phyloP scores from a whole-genome alignment of 2,888 invertebrate genomes.

The Nymphalis polychloros region DNA sequence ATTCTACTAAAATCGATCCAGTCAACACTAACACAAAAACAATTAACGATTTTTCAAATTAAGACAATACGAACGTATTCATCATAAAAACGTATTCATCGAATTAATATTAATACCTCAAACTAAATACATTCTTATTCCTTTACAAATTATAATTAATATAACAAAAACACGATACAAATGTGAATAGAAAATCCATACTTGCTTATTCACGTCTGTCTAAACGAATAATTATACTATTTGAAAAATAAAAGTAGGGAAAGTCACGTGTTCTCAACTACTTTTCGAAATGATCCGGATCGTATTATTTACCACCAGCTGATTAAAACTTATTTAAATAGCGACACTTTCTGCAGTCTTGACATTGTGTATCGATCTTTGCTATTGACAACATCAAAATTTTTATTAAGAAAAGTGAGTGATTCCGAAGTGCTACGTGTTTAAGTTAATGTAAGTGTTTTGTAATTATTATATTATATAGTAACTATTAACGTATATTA shows the following conservation, averaged over 20 bases:
- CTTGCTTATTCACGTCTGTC: neutral
- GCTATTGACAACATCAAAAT: constrained; percentile 26
- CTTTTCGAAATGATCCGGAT: constrained; percentile 55
- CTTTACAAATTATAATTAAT: too few species aligned
- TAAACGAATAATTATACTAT: constrained; percentile 26
- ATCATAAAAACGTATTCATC: too few species aligned
- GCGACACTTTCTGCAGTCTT: constrained; percentile 64
- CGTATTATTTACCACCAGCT: constrained; percentile 49
- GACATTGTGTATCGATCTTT: constrained; percentile 66
- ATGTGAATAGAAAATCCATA: neutral
- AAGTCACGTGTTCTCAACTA: constrained; percentile 36
- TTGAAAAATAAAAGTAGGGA: constrained; percentile 34
- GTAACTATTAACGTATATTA: neutral
- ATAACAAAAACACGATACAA: too few species aligned
- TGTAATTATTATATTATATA: neutral
- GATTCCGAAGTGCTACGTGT: neutral
- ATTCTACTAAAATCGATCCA: too few species aligned
- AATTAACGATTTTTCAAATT: too few species aligned
- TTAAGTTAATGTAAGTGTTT: neutral
- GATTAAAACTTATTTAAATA: constrained; percentile 78
- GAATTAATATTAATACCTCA: too few species aligned
- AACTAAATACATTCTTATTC: too few species aligned
- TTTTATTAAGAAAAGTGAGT: neutral
- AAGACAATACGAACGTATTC: too few species aligned
- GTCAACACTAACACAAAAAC: too few species aligned